Conservation (phyloP, 2,113 vertebrate genomes). For the Syrrhaptes paradoxus region DNA sequence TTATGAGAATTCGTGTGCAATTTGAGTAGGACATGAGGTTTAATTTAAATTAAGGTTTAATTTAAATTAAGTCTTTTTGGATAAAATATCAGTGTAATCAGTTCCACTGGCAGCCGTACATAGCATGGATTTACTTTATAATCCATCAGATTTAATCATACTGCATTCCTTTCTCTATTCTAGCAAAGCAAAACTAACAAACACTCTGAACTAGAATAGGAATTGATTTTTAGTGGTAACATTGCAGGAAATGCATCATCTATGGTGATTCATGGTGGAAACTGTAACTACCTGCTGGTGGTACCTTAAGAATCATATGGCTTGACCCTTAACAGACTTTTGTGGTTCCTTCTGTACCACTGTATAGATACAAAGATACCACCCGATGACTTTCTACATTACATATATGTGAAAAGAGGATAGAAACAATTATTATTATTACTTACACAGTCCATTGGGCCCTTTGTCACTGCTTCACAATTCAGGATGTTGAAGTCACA, state of each 20-base stretch:
- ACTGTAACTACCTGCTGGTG: not conserved
- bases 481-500: not conserved
- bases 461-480: not conserved
- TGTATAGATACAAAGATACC: not conserved
- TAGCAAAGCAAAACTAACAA: not conserved
- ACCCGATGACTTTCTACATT: not conserved
- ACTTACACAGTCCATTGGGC: not conserved
- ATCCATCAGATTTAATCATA: not conserved
- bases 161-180: not conserved
- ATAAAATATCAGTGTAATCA: not conserved
- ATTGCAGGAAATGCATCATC: not conserved
- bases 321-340: not conserved
- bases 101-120: not conserved
- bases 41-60: not conserved
- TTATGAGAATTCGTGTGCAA: not conserved
- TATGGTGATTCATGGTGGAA: not conserved
- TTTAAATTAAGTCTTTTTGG: conserved; percentile 3
- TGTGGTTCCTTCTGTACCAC: not conserved
- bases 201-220: not conserved
- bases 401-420: not conserved
- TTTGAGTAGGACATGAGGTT: not conserved
- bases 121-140: not conserved
- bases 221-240: not conserved
- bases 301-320: not conserved
- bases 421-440: not conserved